These are phyloP conservation scores for Ophion ventricosus DNA, from an alignment of 2,888 invertebrate species.

Conservation along the genomic window DNA sequence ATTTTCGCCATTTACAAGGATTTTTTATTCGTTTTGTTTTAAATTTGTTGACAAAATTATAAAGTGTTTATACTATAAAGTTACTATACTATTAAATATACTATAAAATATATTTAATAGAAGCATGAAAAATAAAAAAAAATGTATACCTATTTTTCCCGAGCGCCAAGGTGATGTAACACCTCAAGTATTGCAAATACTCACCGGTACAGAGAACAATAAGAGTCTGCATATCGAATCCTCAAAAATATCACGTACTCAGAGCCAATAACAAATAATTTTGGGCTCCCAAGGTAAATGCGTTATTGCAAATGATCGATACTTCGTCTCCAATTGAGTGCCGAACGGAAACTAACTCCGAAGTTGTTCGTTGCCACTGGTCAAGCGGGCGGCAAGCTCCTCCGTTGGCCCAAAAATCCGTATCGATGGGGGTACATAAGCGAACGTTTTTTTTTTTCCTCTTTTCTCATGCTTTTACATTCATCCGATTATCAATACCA, in stretches of 20 bases:
- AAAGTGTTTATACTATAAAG: too few relatives aligned
- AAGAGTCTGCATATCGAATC: neutral
- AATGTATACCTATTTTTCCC: too few relatives aligned
- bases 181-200: neutral
- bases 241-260: conserved; percentile 5
- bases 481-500: too few relatives aligned
- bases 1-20: too few relatives aligned
- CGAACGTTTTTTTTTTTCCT: too few relatives aligned
- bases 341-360: conserved; percentile 66
- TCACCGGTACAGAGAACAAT: conserved; percentile 25
- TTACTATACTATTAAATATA: too few relatives aligned
- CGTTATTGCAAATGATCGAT: conserved; percentile 32
- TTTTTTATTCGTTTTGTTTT: too few relatives aligned
- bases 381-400: conserved; percentile 12
- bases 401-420: neutral
- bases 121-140: too few relatives aligned
- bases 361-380: conserved; percentile 42
- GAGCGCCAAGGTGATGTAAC: neutral
- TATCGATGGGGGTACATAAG: too few relatives aligned
- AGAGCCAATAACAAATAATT: conserved; percentile 1
- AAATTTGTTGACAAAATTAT: too few relatives aligned
- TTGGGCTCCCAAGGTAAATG: conserved; percentile 2
- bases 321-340: conserved; percentile 68
- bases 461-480: neutral
- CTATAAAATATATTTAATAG: too few relatives aligned